These are phyloP conservation scores for Gymnorhina tibicen DNA, from an alignment of 2,113 vertebrate species.

Conservation along the genomic window DNA sequence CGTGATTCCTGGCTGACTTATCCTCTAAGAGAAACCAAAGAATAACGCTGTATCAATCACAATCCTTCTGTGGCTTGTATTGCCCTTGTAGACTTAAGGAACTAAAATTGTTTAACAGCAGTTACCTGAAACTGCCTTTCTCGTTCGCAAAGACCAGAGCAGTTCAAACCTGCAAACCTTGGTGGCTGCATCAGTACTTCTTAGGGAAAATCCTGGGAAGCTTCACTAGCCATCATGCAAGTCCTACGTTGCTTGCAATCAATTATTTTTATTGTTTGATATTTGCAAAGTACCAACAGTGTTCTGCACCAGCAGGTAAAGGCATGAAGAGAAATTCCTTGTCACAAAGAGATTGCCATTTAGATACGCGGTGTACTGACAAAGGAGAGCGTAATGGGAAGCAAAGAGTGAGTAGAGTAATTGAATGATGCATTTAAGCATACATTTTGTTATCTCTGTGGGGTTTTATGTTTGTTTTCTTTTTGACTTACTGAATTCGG, in stretches of 20 bases:
- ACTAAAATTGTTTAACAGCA: neutral
- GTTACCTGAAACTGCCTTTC: neutral
- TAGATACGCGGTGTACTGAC: slow-evolving; percentile 23
- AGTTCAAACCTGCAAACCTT: neutral
- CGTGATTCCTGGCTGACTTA: neutral
- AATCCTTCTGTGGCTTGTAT: neutral
- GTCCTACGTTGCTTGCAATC: neutral
- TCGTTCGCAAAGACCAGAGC: neutral
- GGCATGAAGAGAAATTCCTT: slow-evolving; percentile 34
- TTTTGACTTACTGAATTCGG: slow-evolving; percentile 44
- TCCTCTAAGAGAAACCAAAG: neutral
- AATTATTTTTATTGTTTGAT: slow-evolving; percentile 10
- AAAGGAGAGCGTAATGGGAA: slow-evolving; percentile 35
- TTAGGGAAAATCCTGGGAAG: neutral
- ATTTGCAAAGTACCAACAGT: neutral
- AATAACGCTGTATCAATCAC: neutral
- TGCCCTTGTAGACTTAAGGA: neutral
- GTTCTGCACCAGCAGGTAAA: slow-evolving; percentile 49
- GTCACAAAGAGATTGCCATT: slow-evolving; percentile 42
- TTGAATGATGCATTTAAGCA: slow-evolving; percentile 58
- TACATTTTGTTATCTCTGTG: slow-evolving; percentile 55
- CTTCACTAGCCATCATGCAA: neutral
- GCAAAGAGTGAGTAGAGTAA: slow-evolving; percentile 21
- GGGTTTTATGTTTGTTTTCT: slow-evolving; percentile 57
- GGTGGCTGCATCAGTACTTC: neutral